Evolutionary conservation across 1,140 invertebrate species (phyloP).

Genomic region (Drosophila mayri): DNA sequence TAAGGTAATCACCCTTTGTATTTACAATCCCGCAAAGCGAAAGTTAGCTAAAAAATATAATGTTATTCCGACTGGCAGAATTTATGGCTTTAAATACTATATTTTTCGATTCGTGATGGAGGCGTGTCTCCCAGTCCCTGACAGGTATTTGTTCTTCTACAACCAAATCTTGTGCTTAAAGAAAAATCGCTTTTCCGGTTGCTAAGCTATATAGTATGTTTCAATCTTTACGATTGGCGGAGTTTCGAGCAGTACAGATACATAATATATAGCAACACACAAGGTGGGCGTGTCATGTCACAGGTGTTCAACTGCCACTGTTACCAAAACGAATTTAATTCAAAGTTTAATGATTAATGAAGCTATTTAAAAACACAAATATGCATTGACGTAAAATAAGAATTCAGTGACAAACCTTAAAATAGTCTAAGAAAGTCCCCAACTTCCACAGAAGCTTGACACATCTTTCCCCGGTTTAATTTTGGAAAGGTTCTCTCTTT

Average conservation of each 20-base stretch:
- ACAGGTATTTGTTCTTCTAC: constrained; percentile 5
- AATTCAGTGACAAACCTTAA: not conserved
- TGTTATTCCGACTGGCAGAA: not conserved
- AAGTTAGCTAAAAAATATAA: not conserved
- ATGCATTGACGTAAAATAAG: constrained; percentile 16
- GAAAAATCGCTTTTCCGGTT: not conserved
- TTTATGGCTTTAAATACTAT: constrained; percentile 4
- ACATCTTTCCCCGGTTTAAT: constrained; percentile 6
- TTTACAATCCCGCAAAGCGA: constrained; percentile 1
- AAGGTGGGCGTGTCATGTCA: constrained; percentile 25
- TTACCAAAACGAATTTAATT: constrained; percentile 6
- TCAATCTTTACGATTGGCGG: not conserved
- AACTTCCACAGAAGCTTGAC: constrained; percentile 1
- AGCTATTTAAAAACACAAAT: constrained; percentile 23
- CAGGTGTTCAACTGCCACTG: constrained; percentile 37
- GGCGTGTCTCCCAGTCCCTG: not conserved
- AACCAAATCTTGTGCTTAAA: not conserved
- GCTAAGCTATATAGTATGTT: constrained; percentile 5
- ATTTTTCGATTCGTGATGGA: constrained; percentile 6
- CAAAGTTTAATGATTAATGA: constrained; percentile 32
- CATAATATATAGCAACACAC: constrained; percentile 10
- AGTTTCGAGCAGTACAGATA: too few species aligned
- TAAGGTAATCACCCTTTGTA: not conserved
- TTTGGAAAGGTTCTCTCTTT: constrained; percentile 10
- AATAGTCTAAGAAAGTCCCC: not conserved